Evolutionary conservation across 2,888 invertebrate genomes (phyloP).

Genomic region (Subacronicta megacephala): DNA sequence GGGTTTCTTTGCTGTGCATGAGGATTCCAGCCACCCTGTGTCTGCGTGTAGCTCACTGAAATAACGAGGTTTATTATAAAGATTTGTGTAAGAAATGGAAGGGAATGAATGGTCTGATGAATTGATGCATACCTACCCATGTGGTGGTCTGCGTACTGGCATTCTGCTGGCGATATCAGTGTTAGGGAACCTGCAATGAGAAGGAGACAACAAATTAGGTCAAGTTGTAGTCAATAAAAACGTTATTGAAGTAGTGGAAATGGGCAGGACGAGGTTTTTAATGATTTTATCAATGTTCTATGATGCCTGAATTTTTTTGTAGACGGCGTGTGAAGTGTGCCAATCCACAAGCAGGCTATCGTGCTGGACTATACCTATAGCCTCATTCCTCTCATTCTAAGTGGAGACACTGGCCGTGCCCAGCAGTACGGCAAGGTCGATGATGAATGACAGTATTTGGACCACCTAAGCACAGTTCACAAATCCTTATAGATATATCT

Average conservation of each 20-base stretch:
- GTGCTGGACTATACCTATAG: too few relatives aligned
- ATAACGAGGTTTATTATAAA: slow-evolving; percentile 50
- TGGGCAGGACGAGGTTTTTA: too few relatives aligned
- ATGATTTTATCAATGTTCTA: too few relatives aligned
- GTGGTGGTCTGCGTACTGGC: slow-evolving; percentile 79
- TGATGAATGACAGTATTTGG: too few relatives aligned
- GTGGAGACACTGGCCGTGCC: too few relatives aligned
- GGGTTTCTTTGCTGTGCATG: slow-evolving; percentile 74
- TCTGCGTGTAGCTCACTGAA: slow-evolving; percentile 75
- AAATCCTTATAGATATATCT: neutral
- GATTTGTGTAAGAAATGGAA: slow-evolving; percentile 24
- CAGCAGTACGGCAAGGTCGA: too few relatives aligned
- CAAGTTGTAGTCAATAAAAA: too few relatives aligned
- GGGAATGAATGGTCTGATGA: slow-evolving; percentile 35
- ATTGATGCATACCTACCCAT: slow-evolving; percentile 89
- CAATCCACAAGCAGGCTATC: too few relatives aligned
- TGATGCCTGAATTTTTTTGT: too few relatives aligned
- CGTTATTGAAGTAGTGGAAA: too few relatives aligned
- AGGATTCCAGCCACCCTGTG: slow-evolving; percentile 70
- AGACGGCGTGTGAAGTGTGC: too few relatives aligned
- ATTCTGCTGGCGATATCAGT: slow-evolving; percentile 64
- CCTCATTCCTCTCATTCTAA: too few relatives aligned
- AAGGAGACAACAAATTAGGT: slow-evolving; percentile 9
- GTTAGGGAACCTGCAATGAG: slow-evolving; percentile 78
- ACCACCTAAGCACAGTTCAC: neutral